A percentile compares a stretch with the other conserved stretches of the same genome.
Conservation (phyloP, 2,797 vertebrate species). For the Champsocephalus esox region DNA sequence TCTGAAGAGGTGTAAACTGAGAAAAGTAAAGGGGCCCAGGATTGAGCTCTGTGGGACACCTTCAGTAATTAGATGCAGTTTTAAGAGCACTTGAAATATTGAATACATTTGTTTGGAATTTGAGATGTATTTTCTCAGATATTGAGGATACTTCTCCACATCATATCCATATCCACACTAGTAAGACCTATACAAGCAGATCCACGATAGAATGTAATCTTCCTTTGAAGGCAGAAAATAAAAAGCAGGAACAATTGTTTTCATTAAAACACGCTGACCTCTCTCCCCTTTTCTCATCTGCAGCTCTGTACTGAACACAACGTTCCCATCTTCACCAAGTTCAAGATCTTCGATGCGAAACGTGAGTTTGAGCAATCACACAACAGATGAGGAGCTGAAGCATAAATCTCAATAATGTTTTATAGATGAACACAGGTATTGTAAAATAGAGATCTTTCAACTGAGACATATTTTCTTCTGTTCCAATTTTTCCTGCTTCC, state of each 20-base stretch:
- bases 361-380: constrained; percentile 84
- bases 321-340: constrained; percentile 93
- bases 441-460: neutral
- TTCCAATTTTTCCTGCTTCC: neutral
- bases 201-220: neutral
- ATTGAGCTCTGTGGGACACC: constrained; percentile 23
- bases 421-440: neutral
- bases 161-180: neutral
- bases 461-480: neutral
- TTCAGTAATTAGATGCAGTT: neutral
- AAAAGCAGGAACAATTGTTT: too few relatives aligned
- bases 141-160: neutral
- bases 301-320: constrained; percentile 93
- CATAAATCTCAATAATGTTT: neutral
- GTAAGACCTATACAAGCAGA: neutral
- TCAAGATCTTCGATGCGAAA: constrained; percentile 95
- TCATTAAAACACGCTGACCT: neutral
- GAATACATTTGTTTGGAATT: neutral
- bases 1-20: neutral
- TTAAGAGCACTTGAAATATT: neutral
- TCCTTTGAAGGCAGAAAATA: neutral
- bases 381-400: neutral
- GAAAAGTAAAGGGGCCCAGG: neutral
- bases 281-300: constrained; percentile 26
- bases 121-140: neutral